Percentiles rank a stretch among this genome's conserved stretches.
These are phyloP conservation scores for Oryzias woworae DNA, from an alignment of 2,113 vertebrate species.

Conservation along the genomic window DNA sequence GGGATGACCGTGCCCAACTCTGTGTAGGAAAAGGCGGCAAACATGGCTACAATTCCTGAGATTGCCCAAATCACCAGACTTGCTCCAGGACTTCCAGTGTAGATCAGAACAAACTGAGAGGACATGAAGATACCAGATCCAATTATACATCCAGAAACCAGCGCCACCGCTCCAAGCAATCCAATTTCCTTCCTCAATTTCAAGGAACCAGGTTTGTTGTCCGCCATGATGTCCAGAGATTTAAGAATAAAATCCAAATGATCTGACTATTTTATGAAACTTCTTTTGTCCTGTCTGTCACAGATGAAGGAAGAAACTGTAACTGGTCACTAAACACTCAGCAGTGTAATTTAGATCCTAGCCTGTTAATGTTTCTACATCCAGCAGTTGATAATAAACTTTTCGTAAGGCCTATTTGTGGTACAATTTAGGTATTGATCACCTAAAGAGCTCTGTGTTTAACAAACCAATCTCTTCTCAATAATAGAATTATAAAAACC, in stretches of 20 bases:
- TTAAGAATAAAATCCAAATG: not conserved
- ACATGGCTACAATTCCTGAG: slow-evolving; percentile 74
- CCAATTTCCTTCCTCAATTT: slow-evolving; percentile 63
- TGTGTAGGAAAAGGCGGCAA: slow-evolving; percentile 80
- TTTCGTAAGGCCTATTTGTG: too few species aligned
- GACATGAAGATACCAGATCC: slow-evolving; percentile 81
- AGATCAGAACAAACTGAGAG: slow-evolving; percentile 78
- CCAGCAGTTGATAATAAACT: not conserved
- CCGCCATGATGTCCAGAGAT: slow-evolving; percentile 39
- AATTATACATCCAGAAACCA: slow-evolving; percentile 84
- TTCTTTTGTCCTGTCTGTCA: not conserved
- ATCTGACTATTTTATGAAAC: not conserved
- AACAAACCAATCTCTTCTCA: not conserved
- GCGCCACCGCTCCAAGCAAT: slow-evolving; percentile 74
- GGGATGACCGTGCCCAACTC: slow-evolving; percentile 83
- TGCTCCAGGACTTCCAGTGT: slow-evolving; percentile 80
- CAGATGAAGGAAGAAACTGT: not conserved
- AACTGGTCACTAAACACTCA: too few species aligned
- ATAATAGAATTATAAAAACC: not conserved
- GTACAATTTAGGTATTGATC: too few species aligned
- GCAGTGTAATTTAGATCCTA: too few species aligned
- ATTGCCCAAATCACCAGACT: slow-evolving; percentile 83
- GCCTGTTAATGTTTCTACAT: not conserved
- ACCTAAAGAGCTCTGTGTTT: too few species aligned
- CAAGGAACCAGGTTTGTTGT: slow-evolving; percentile 15